Conservation (phyloP, 1,140 invertebrate genomes). For the Dendrolimus kikuchii region DNA sequence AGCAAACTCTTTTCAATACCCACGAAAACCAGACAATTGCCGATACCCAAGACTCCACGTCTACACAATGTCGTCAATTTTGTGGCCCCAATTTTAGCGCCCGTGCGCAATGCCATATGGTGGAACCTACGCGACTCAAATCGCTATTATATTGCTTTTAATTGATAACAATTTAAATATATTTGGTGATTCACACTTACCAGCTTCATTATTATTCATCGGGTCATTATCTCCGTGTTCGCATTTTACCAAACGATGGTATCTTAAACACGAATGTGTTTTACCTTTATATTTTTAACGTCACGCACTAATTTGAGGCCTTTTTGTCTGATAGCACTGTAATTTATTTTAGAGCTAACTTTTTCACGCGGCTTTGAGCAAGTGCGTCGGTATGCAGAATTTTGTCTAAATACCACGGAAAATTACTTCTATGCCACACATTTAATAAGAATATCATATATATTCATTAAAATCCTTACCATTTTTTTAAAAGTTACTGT, state of each 20-base stretch:
- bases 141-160: constrained; percentile 72
- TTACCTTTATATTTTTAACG: constrained; percentile 55
- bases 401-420: too few relatives aligned
- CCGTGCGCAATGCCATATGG: constrained; percentile 59
- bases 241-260: constrained; percentile 54
- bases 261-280: constrained; percentile 63
- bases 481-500: too few relatives aligned
- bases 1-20: too few relatives aligned
- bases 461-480: too few relatives aligned
- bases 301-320: constrained; percentile 44
- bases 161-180: constrained; percentile 73
- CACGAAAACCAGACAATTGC: too few relatives aligned
- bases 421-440: too few relatives aligned
- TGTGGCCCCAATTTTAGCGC: constrained; percentile 26
- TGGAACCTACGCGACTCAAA: constrained; percentile 52
- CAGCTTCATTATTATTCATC: constrained; percentile 68
- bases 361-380: neutral
- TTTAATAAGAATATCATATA: too few relatives aligned
- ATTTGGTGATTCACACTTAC: constrained; percentile 72
- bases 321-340: constrained; percentile 12
- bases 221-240: constrained; percentile 63
- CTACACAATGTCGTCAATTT: constrained; percentile 6
- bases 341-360: neutral
- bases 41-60: too few relatives aligned
- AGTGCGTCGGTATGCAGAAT: too few relatives aligned